Base-by-base conservation (phyloP, 1,140 invertebrate species). In the Aleiodes sp. region DNA sequence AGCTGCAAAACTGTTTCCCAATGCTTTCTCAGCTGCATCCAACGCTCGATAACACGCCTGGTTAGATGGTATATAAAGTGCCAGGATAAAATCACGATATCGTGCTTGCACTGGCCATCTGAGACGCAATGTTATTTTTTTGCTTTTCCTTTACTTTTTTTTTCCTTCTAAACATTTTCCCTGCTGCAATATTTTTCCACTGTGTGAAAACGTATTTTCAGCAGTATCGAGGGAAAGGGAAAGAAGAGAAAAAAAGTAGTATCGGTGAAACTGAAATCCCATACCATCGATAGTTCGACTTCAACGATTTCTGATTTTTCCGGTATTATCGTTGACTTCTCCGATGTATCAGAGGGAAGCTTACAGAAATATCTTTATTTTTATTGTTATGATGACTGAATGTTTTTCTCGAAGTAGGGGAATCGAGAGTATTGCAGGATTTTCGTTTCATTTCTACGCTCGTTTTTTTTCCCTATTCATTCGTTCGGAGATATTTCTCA, bases 351-450 rank as follows among this genome's bases (percentile, higher is more conserved):
- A 41, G n/a, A 31, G 71, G 62, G 28, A 70, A 37, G 28, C 21
- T 41, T 71, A 29, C 37, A 28, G 61, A 68, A 56, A 60, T 72
- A 37, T 12, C 35, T 62, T 66, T 43, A 16, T 64, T 70, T 73
- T 14, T 62, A n/a, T n/a, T n/a, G n/a, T n/a, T n/a, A n/a, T n/a
- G n/a, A n/a, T n/a, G n/a, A n/a, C n/a, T n/a, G n/a, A n/a, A n/a
- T n/a, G n/a, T n/a, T n/a, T n/a, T n/a, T n/a, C n/a, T n/a, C n/a
- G n/a, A n/a, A n/a, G n/a, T n/a, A n/a, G n/a, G n/a, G n/a, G n/a
- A n/a, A n/a, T n/a, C n/a, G n/a, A n/a, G n/a, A n/a, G n/a, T n/a
- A n/a, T n/a, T n/a, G n/a, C n/a, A n/a, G n/a, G n/a, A n/a, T n/a
- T n/a, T n/a, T n/a, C n/a, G n/a, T n/a, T n/a, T n/a, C n/a, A n/a